Evolutionary conservation across 2,113 vertebrate genomes (phyloP), one percentile per base, ranked within the genome.

Genomic region (Hystrix brachyura): DNA sequence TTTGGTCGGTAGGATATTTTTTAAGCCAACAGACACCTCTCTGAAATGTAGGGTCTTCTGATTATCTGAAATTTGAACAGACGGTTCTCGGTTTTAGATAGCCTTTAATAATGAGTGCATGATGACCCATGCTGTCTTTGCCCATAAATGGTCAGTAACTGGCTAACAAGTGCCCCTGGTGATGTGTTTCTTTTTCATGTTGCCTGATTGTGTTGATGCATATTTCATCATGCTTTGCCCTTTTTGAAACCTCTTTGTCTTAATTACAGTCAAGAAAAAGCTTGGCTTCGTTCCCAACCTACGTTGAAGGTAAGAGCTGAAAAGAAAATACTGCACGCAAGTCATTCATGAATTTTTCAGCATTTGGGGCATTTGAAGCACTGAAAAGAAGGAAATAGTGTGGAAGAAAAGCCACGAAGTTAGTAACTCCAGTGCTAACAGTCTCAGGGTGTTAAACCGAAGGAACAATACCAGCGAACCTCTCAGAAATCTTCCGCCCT

Each of bases 251-350:
- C 84, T 99, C 91, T 98, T 94, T 99, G 91, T 99, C 97, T 99
- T 98, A 93, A 98, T 99, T 98, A 97, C 98, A 99, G 99, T 99
- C 99, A 98, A 99, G 99, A 98, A 99, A 99, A 99, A 99, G 99
- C 98, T 99, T 99, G 98, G 99, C 99, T 87, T 99, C 99, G 53
- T 99, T 99, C 98, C 99, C 99, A 92, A 99, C 99, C 23, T 99
- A 99, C 93, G 99, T 99, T 97, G 99, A 99, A 99, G 99, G 99
- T 99, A 98, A 99, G 99, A 98, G 84, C 91, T 94, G 64, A 84
- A 80, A 80, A 97, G 82, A 88, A 92, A 96, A 88, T 88, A 71
- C 21, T 76, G 87, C 94, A 53, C 64, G 80, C 72, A 43, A 90
- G 71, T 96, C 53, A 72, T 87, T 97, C 57, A 89, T 95, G 78